Conservation (phyloP, 2,113 vertebrate species). For the Gnathochromis pfefferi region DNA sequence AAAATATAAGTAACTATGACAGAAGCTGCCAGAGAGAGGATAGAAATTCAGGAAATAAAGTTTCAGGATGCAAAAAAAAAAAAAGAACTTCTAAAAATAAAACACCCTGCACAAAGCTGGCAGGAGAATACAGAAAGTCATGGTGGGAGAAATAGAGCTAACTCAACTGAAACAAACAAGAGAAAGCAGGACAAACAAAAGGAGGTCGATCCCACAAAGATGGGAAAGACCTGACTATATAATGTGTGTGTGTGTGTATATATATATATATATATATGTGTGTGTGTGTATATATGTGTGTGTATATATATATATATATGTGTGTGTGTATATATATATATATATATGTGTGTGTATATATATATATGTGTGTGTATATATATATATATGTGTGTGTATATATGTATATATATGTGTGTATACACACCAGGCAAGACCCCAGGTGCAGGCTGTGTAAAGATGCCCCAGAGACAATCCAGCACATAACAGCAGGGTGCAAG, state of each 20-base stretch:
- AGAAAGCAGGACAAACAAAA: neutral
- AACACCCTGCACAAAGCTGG: neutral
- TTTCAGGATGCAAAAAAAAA: neutral
- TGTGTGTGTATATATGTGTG: accelerated
- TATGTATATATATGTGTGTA: neutral
- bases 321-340: accelerated
- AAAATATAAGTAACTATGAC: neutral
- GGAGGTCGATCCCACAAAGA: neutral
- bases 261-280: accelerated
- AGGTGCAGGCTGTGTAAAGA: too few relatives aligned
- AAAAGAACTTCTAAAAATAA: neutral
- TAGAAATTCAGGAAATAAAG: neutral
- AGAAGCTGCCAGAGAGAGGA: neutral
- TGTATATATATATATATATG: accelerated
- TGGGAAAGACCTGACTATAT: neutral
- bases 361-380: neutral
- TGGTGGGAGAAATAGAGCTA: neutral
- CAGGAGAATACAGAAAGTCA: neutral
- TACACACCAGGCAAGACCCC: too few relatives aligned
- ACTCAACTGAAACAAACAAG: neutral
- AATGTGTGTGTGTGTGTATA: accelerated
- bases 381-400: accelerated
- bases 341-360: accelerated
- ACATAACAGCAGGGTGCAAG: too few relatives aligned
- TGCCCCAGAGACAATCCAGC: too few relatives aligned